These are phyloP conservation scores for Scaptomyza parva DNA, from an alignment of 2,888 invertebrate species.

Conservation along the genomic window DNA sequence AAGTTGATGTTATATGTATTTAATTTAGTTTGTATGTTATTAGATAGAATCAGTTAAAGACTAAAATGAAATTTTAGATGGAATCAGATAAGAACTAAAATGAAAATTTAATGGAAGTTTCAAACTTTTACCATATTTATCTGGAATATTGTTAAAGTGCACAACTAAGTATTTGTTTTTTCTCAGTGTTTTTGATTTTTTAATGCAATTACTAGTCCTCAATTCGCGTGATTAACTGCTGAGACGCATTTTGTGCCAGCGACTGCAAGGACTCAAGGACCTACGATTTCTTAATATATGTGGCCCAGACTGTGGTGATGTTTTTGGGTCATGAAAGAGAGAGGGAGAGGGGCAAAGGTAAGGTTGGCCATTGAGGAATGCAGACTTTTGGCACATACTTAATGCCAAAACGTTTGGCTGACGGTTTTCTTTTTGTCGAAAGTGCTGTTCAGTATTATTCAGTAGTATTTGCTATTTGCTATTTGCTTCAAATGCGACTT, in stretches of 20 bases:
- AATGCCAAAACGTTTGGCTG: constrained; percentile 41
- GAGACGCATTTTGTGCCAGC: constrained; percentile 52
- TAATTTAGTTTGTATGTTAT: too few relatives aligned
- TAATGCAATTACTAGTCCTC: constrained; percentile 65
- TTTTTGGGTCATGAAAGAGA: not conserved
- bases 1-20: too few relatives aligned
- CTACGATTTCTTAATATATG: constrained; percentile 11
- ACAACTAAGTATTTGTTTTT: not conserved
- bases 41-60: too few relatives aligned
- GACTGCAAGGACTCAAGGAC: constrained; percentile 15
- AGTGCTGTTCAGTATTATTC: too few relatives aligned
- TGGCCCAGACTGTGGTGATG: not conserved
- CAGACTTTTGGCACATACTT: constrained; percentile 20
- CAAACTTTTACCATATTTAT: too few relatives aligned
- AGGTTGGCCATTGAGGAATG: not conserved
- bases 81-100: too few relatives aligned
- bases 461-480: too few relatives aligned
- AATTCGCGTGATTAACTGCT: constrained; percentile 70
- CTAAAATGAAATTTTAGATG: too few relatives aligned
- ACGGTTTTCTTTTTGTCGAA: constrained; percentile 47
- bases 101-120: too few relatives aligned
- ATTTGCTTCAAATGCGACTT: constrained; percentile 42
- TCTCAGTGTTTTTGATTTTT: constrained; percentile 29
- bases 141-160: not conserved
- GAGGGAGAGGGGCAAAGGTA: not conserved